Evolutionary conservation across 2,113 vertebrate genomes (phyloP), one percentile per base, ranked within the genome.

Genomic region (Platysternon megacephalum): DNA sequence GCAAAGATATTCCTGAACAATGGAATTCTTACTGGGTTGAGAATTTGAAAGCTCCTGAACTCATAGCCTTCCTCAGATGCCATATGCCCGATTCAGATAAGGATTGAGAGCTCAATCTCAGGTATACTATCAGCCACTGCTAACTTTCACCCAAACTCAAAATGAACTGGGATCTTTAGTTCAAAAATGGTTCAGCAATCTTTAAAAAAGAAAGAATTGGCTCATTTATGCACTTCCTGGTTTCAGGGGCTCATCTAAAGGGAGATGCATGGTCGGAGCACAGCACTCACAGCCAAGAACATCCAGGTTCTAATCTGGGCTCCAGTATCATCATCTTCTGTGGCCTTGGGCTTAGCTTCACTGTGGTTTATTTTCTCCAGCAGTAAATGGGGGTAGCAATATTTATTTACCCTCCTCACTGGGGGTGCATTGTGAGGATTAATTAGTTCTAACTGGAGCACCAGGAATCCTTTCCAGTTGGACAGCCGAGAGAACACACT

Each of bases 401-500:
- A 85, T 86, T 87, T 89, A 44, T 92, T 92, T 95, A 82, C 44
- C 52, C 21, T 46, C 35, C 32, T 4, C 65, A 51, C 17, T 46
- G 81, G 24, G 61, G 61, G 46, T 85, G 44, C 39, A 56, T 26
- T 26, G 58, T 48, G 35, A 56, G 39, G 68, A 61, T 58, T 89
- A 91, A 76, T 91, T 79, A 68, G 65, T 9, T 55, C 19, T 74
- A 88, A 19, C 21, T 21, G 68, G 32, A 61, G 51, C 85, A 51
- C 24, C 52, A 49, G 22, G 81, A 79, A 81, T 32, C 39, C 48
- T 29, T 91, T 96, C 81, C 39, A 49, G 48, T 21, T 74, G 68
- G 35, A n/a, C 68, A 21, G n/a, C 44, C 4, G 16, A 82, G 82
- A 5, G 58, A 61, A 84, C 49, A 35, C 0, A 0, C n/a, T 42